A percentile compares a stretch with the other conserved stretches of the same genome.
These are phyloP conservation scores for Polyommatus iphigenia DNA, from an alignment of 2,888 invertebrate species.

Conservation along the genomic window DNA sequence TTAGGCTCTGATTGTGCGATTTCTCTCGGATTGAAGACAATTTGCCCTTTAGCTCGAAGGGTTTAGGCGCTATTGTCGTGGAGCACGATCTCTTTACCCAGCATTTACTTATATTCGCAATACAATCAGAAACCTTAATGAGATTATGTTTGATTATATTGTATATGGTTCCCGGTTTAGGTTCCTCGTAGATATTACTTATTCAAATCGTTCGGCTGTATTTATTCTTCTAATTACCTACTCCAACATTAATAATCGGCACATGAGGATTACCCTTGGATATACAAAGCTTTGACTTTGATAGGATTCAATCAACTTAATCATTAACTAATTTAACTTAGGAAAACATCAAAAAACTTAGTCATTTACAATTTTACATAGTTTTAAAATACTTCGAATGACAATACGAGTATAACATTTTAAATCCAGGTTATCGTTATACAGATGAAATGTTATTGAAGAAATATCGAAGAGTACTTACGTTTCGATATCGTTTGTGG, in stretches of 20 bases:
- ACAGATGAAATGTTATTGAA: background rate
- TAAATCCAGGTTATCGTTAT: background rate
- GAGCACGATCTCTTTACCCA: background rate
- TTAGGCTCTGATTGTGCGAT: conserved; percentile 64
- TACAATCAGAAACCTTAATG: conserved; percentile 25
- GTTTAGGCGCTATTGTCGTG: background rate
- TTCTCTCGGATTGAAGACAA: conserved; percentile 35
- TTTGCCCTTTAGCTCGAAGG: background rate
- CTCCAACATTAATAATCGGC: background rate
- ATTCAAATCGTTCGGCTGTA: background rate
- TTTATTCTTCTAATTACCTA: background rate
- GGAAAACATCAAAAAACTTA: background rate
- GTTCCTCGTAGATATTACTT: background rate
- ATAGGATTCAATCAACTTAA: background rate
- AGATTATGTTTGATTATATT: conserved; percentile 23
- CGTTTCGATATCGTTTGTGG: conserved; percentile 76
- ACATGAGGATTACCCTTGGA: background rate
- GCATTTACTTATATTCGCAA: conserved; percentile 24
- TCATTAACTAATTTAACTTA: background rate
- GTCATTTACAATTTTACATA: background rate
- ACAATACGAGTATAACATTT: background rate
- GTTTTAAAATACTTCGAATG: background rate
- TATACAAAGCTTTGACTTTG: background rate
- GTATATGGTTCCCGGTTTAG: background rate
- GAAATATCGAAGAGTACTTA: conserved; percentile 50